Evolutionary conservation across 2,888 invertebrate genomes (phyloP).

Genomic region (Eulithis prunata): DNA sequence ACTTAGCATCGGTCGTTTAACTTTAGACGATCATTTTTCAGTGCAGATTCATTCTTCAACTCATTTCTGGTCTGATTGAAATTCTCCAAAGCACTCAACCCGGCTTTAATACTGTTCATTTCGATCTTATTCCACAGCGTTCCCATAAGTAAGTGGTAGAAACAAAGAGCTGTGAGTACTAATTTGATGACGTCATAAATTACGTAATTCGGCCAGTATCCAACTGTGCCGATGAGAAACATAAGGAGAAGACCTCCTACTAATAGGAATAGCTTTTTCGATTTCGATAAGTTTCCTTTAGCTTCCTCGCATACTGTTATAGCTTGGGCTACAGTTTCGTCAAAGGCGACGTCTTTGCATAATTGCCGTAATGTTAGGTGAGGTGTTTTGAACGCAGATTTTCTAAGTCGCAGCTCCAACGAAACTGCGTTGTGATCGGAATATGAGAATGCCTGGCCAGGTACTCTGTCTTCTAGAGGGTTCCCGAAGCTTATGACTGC

Average conservation of each 20-base stretch:
- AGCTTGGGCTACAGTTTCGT: slow-evolving; percentile 82
- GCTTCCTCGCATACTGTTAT: slow-evolving; percentile 85
- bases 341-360: slow-evolving; percentile 49
- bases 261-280: slow-evolving; percentile 81
- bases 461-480: slow-evolving; percentile 90
- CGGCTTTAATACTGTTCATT: slow-evolving; percentile 90
- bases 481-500: slow-evolving; percentile 83
- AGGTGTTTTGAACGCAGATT: slow-evolving; percentile 40
- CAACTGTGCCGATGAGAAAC: slow-evolving; percentile 80
- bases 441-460: slow-evolving; percentile 89
- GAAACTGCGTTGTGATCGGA: slow-evolving; percentile 96
- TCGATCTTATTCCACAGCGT: slow-evolving; percentile 93
- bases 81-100: slow-evolving; percentile 88
- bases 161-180: slow-evolving; percentile 85
- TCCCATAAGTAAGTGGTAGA: slow-evolving; percentile 91
- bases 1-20: slow-evolving; percentile 8
- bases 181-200: slow-evolving; percentile 85
- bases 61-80: slow-evolving; percentile 57
- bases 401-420: slow-evolving; percentile 73
- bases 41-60: slow-evolving; percentile 34
- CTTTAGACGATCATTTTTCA: neutral
- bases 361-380: slow-evolving; percentile 40
- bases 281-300: slow-evolving; percentile 72
- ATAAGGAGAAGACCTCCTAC: slow-evolving; percentile 78
- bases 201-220: slow-evolving; percentile 76